A percentile compares a stretch with the other conserved stretches of the same genome.
Conservation (phyloP, 2,888 invertebrate species). For the Piscicola geometra region DNA sequence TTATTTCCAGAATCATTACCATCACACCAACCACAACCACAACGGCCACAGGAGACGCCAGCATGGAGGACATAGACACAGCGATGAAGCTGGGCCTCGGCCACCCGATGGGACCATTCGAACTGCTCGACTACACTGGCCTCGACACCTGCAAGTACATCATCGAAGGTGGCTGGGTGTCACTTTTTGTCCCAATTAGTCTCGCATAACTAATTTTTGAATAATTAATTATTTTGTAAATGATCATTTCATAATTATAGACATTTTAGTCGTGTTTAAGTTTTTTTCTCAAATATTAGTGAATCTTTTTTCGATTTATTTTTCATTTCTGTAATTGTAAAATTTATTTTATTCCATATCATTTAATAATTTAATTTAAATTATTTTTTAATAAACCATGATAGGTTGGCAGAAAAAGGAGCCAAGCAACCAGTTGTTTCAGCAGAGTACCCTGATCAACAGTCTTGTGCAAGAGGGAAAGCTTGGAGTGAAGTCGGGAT, state of each 20-base stretch:
- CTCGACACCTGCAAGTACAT: conserved; percentile 74
- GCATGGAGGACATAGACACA: conserved; percentile 73
- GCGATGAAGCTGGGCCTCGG: conserved; percentile 82
- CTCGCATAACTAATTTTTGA: too few relatives aligned
- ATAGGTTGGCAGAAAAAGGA: conserved; percentile 72
- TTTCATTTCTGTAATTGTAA: too few relatives aligned
- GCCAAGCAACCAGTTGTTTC: conserved; percentile 67
- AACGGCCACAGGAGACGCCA: conserved; percentile 58
- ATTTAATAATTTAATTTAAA: too few relatives aligned
- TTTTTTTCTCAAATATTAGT: too few relatives aligned
- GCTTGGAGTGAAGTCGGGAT: conserved; percentile 72
- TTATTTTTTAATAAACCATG: too few relatives aligned
- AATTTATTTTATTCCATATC: too few relatives aligned
- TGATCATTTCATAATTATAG: too few relatives aligned
- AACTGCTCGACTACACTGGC: conserved; percentile 77
- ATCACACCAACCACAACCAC: too few relatives aligned
- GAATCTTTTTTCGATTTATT: neutral
- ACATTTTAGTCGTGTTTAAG: too few relatives aligned
- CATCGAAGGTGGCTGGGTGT: conserved; percentile 67
- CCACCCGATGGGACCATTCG: conserved; percentile 83
- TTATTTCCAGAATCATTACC: too few relatives aligned
- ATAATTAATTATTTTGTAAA: too few relatives aligned
- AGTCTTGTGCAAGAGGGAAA: conserved; percentile 74
- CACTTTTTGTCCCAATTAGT: too few relatives aligned
- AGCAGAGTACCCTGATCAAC: conserved; percentile 62